A percentile compares a stretch with the other conserved stretches of the same genome.
Conservation (phyloP, 2,888 invertebrate species). For the Orchesellides sinensis region DNA sequence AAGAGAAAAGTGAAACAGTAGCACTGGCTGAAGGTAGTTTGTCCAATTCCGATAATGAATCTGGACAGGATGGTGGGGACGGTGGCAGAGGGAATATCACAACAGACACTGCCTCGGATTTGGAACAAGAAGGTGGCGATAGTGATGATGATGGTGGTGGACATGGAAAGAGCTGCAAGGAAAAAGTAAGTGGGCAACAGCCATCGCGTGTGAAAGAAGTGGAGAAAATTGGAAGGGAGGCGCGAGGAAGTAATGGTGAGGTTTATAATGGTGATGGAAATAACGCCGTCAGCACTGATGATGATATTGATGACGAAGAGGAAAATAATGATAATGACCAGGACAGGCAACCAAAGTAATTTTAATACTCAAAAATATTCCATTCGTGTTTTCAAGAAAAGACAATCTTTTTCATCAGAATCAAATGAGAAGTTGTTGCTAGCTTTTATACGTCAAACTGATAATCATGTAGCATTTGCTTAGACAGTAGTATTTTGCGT, state of each 20-base stretch:
- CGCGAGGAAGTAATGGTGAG: slow-evolving; percentile 6
- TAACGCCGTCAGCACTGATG: neutral
- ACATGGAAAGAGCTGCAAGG: neutral
- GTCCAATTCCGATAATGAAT: slow-evolving; percentile 72
- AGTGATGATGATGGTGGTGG: neutral
- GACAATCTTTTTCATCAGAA: too few species aligned
- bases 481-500: neutral
- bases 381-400: too few species aligned
- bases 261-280: neutral
- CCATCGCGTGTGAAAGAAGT: too few species aligned
- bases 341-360: neutral
- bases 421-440: too few species aligned
- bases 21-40: slow-evolving; percentile 73
- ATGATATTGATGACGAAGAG: slow-evolving; percentile 1
- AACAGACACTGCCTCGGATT: slow-evolving; percentile 20
- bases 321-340: slow-evolving; percentile 14
- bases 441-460: neutral
- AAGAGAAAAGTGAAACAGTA: slow-evolving; percentile 72
- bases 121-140: slow-evolving; percentile 18
- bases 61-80: slow-evolving; percentile 42
- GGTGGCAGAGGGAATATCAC: neutral
- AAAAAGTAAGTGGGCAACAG: neutral
- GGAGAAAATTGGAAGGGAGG: too few species aligned
- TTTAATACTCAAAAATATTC: slow-evolving; percentile 6
- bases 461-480: too few species aligned